Percentiles rank a stretch among this genome's conserved stretches.
phyloP scores from a whole-genome alignment of 1,140 invertebrate species.

The Drosophila ohnishii region DNA sequence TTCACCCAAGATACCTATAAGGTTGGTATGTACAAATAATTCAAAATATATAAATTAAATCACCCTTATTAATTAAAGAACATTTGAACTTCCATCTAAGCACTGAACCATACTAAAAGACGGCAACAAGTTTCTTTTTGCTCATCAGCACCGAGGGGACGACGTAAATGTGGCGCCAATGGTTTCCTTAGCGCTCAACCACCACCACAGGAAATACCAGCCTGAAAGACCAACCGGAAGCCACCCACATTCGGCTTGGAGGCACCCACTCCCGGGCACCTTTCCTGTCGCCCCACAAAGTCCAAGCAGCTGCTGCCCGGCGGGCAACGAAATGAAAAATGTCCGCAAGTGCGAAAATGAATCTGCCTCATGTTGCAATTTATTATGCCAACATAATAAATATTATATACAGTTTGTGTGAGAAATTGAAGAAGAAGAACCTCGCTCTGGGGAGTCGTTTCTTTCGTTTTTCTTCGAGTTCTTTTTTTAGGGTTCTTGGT shows the following conservation, averaged over 20 bases:
- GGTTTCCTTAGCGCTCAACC: slow-evolving; percentile 45
- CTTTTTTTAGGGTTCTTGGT: slow-evolving; percentile 8
- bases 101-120: neutral
- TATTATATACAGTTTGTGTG: slow-evolving; percentile 79
- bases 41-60: too few relatives aligned
- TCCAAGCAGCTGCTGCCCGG: slow-evolving; percentile 65
- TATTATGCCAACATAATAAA: slow-evolving; percentile 82
- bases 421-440: slow-evolving; percentile 54
- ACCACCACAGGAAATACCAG: neutral
- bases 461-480: slow-evolving; percentile 2
- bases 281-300: slow-evolving; percentile 22
- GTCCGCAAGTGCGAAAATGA: slow-evolving; percentile 80
- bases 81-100: neutral
- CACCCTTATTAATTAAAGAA: neutral
- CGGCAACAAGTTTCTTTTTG: slow-evolving; percentile 63
- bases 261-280: neutral
- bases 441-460: slow-evolving; percentile 24
- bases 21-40: too few relatives aligned
- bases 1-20: neutral
- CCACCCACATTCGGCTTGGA: neutral
- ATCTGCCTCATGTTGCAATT: slow-evolving; percentile 81
- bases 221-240: slow-evolving; percentile 9
- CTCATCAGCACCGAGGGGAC: slow-evolving; percentile 31
- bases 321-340: slow-evolving; percentile 74
- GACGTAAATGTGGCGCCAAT: slow-evolving; percentile 60